Conservation (phyloP, 2,113 vertebrate species). For the Coptodon bakossiorum region DNA sequence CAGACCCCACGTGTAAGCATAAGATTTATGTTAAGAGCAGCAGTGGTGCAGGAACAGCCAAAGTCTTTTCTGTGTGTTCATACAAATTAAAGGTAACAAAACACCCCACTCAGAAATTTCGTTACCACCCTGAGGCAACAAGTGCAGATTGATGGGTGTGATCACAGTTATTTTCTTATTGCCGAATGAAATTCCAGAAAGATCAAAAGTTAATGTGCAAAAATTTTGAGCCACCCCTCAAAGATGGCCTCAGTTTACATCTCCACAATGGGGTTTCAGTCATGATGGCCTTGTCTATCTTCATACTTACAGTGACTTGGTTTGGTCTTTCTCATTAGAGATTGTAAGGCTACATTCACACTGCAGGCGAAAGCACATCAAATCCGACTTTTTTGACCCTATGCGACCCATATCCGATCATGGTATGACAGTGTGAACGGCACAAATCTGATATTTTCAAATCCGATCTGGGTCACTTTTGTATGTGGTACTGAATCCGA, state of each 20-base stretch:
- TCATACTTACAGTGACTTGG: background rate
- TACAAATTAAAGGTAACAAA: background rate
- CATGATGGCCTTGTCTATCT: background rate
- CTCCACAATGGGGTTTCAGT: background rate
- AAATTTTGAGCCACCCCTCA: background rate
- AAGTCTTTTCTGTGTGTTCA: background rate
- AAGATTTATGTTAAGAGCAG: background rate
- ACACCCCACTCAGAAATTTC: background rate
- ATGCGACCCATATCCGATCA: too few relatives aligned
- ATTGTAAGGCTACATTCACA: background rate
- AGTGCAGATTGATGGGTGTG: background rate
- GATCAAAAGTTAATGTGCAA: background rate
- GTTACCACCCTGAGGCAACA: background rate
- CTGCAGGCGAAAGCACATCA: too few relatives aligned
- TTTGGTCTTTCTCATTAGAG: background rate
- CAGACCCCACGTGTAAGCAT: background rate
- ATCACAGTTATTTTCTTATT: background rate
- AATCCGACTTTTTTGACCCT: too few relatives aligned
- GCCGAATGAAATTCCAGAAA: background rate
- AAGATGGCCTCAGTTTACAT: background rate
- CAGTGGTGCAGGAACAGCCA: background rate
- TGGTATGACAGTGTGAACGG: too few relatives aligned
- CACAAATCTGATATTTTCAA: too few relatives aligned
- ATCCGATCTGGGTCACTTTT: too few relatives aligned
- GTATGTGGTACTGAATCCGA: too few relatives aligned